These are phyloP conservation scores for Phrynocephalus versicolor DNA, from an alignment of 2,113 vertebrate species.

Conservation along the genomic window DNA sequence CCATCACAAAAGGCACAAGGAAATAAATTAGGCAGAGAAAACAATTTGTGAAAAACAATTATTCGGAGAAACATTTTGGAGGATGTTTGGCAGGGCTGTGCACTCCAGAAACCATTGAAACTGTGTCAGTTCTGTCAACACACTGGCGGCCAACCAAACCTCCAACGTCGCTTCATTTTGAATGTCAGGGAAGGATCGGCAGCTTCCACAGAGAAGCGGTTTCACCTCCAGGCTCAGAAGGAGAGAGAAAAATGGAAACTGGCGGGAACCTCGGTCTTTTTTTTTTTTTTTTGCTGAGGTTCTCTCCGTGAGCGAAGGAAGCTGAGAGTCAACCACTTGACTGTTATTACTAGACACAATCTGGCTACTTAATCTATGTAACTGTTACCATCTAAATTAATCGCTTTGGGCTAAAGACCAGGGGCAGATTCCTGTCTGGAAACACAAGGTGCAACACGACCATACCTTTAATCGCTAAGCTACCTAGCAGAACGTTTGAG, in stretches of 20 bases:
- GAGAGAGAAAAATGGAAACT: neutral
- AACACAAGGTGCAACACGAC: too few species aligned
- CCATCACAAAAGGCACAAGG: neutral
- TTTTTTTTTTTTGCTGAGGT: neutral
- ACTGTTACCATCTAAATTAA: neutral
- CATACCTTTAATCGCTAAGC: too few species aligned
- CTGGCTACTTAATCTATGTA: neutral
- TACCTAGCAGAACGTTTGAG: too few species aligned
- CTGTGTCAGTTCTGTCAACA: slow-evolving; percentile 29
- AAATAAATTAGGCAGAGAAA: slow-evolving; percentile 4
- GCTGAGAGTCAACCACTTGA: neutral
- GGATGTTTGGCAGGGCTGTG: slow-evolving; percentile 18
- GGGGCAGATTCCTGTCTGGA: neutral
- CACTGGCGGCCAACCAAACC: slow-evolving; percentile 24
- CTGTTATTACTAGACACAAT: too few species aligned
- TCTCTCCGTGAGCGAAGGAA: neutral
- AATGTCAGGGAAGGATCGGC: neutral
- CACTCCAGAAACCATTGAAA: slow-evolving; percentile 13
- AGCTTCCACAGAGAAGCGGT: neutral
- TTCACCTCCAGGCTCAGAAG: neutral
- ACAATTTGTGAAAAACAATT: neutral
- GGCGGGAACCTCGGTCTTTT: too few species aligned
- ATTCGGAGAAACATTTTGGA: slow-evolving; percentile 17
- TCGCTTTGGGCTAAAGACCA: neutral
- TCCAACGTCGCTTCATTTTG: neutral